Evolutionary conservation across 2,888 invertebrate species (phyloP), one percentile per base, ranked within the genome.

Genomic region (Spisula subtruncata): DNA sequence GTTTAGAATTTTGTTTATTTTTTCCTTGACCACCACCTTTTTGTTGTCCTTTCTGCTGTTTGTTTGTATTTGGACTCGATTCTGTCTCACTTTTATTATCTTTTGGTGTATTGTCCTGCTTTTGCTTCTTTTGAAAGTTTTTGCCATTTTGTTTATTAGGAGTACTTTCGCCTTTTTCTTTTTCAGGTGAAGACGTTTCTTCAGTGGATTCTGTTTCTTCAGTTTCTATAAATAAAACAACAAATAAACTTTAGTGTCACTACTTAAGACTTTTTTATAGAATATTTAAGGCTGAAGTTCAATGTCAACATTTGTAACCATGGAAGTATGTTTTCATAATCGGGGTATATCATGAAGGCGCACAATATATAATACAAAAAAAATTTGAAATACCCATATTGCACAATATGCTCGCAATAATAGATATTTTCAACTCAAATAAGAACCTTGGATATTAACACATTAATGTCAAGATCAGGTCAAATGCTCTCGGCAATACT

Each of bases 111-210:
- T 84, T 84, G 16, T 51, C 75, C 35, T 71, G 29, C 12, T 84
- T 84, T 84, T 29, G 75, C 51, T 84, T 71, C 81, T 81, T 80
- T n/a, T 80, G 41, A 46, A 41, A 66, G 32, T 84, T 83, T 75
- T 86, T 66, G 66, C 54, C 86, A 16, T 83, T 60, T 29, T 29
- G 32, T 83, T 83, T 41, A 41, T 66, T 71, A 14, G 66, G 66
- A 66, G 83, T 66, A 41, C 48, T 60, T 60, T 46, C 25, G 14
- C 18, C 20, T 32, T 48, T 6, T 75, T 71, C 48, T 18, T 84
- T 29, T 84, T 75, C 14, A 20, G 35, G 20, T 71, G 48, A 25
- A n/a, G 18, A 25, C 29, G 29, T 6, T 6, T 75, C 75, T 25
- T 51, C 51, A 8, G 18, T 29, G 25, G 75, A 51, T 29, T 84